Percentiles rank a stretch among this genome's conserved stretches.
phyloP scores from a whole-genome alignment of 2,797 vertebrate genomes.

The Alosa sapidissima region DNA sequence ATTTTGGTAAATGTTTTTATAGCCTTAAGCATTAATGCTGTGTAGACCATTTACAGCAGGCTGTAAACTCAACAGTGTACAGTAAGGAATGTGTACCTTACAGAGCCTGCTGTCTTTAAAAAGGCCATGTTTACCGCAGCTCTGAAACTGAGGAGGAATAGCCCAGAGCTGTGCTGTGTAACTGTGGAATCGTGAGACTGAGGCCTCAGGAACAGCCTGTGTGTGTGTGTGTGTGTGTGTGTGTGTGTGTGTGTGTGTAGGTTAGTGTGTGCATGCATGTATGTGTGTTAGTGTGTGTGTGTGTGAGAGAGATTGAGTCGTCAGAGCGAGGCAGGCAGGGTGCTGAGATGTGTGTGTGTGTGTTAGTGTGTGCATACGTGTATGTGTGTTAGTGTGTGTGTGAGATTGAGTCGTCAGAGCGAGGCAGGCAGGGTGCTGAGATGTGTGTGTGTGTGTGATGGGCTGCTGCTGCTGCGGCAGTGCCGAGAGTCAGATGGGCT shows the following conservation, averaged over 20 bases:
- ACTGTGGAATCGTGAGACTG: constrained; percentile 10
- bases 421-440: constrained; percentile 58
- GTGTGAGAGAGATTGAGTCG: constrained; percentile 45
- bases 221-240: constrained; percentile 27
- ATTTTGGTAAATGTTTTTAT: neutral
- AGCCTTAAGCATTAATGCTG: neutral
- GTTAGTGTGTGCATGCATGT: constrained; percentile 35
- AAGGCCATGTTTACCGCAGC: neutral
- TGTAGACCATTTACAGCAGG: neutral
- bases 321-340: constrained; percentile 49
- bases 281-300: constrained; percentile 29
- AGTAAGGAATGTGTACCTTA: neutral
- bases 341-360: constrained; percentile 50
- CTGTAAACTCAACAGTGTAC: neutral
- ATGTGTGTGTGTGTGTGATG: constrained; percentile 29
- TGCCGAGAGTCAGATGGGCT: constrained; percentile 23
- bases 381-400: constrained; percentile 36
- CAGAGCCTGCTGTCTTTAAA: neutral
- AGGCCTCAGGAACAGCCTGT: neutral
- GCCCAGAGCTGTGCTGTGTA: neutral
- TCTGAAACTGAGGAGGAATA: neutral
- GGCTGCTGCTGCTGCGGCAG: neutral
- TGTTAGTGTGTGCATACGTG: constrained; percentile 39
- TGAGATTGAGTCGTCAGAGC: constrained; percentile 45
- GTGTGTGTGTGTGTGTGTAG: constrained; percentile 43